phyloP scores from a whole-genome alignment of 1,140 invertebrate species.

The Archivesica marissinica region DNA sequence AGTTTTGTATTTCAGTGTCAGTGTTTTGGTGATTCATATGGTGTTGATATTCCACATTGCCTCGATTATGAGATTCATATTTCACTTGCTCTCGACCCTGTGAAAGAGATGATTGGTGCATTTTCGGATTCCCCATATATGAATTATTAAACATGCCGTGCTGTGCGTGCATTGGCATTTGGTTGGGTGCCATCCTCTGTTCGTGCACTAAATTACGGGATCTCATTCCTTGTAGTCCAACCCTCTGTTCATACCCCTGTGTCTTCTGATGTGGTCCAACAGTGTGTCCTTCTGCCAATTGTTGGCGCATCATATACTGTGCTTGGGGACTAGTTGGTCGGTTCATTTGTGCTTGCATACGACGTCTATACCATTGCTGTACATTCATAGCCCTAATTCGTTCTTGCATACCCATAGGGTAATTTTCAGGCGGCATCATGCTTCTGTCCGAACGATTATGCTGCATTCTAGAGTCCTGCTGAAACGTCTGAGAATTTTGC shows the following conservation, averaged over 20 bases:
- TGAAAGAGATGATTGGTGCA: neutral
- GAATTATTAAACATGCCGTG: neutral
- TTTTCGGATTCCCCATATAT: neutral
- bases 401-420: conserved; percentile 23
- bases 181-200: neutral
- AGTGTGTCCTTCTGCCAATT: neutral
- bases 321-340: neutral
- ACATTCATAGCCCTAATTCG: conserved; percentile 24
- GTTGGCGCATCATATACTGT: neutral
- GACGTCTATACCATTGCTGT: conserved; percentile 31
- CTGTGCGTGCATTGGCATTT: neutral
- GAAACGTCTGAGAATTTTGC: too few relatives aligned
- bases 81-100: neutral
- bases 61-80: neutral
- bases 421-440: neutral
- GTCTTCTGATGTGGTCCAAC: neutral
- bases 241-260: too few relatives aligned
- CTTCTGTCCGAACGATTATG: neutral
- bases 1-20: neutral
- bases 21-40: neutral
- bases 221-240: neutral
- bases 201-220: neutral
- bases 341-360: conserved; percentile 33
- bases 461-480: too few relatives aligned
- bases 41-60: conserved; percentile 6